A percentile compares a stretch with the other conserved stretches of the same genome.
phyloP scores from a whole-genome alignment of 2,888 invertebrate genomes.

The Eupithecia subumbrata region DNA sequence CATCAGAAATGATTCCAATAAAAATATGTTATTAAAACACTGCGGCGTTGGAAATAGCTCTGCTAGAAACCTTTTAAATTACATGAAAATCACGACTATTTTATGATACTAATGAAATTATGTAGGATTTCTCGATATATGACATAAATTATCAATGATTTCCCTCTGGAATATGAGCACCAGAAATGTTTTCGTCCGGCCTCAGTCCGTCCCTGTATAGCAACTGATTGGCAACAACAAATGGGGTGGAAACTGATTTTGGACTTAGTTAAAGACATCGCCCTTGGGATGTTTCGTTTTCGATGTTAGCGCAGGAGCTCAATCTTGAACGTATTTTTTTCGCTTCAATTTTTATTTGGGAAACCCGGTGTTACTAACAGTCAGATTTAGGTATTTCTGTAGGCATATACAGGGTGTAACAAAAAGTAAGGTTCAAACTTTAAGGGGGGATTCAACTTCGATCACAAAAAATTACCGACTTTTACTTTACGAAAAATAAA shows the following conservation, averaged over 20 bases:
- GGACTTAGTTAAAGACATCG: constrained; percentile 55
- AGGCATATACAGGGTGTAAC: no score
- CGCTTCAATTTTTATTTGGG: neutral
- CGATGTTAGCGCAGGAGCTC: constrained; percentile 30
- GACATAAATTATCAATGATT: neutral
- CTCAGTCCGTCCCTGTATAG: constrained; percentile 31
- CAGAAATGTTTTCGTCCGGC: neutral
- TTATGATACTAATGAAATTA: neutral
- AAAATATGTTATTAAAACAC: neutral
- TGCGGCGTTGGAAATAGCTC: neutral
- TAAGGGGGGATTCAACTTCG: no score
- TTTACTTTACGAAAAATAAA: no score
- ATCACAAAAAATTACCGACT: no score
- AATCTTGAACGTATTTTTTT: neutral
- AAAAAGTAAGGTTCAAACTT: no score
- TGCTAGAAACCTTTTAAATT: neutral
- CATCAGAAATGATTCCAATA: neutral
- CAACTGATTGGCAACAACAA: constrained; percentile 58
- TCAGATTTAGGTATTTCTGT: neutral
- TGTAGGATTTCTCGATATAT: neutral
- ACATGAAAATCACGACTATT: neutral
- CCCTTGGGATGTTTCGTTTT: constrained; percentile 40
- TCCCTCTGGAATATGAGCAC: neutral
- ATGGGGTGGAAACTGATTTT: constrained; percentile 58
- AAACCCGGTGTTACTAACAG: neutral